Conservation (phyloP, 2,113 vertebrate species). For the Carassius gibelio region DNA sequence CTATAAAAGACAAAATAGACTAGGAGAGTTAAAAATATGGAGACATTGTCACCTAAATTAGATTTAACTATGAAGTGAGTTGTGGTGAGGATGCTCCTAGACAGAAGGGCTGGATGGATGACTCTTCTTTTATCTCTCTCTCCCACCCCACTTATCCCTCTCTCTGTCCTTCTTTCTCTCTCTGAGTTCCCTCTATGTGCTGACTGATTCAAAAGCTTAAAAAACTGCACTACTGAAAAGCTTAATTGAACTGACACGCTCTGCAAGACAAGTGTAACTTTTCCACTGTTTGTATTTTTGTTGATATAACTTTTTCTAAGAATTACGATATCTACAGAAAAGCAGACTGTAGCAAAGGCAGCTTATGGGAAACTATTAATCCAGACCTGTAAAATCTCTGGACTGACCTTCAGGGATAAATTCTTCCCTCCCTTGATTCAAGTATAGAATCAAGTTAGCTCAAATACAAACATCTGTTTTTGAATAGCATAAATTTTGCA, state of each 20-base stretch:
- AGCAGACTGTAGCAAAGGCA: conserved; percentile 25
- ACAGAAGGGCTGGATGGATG: not conserved
- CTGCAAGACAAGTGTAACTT: not conserved
- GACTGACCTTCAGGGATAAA: conserved; percentile 6
- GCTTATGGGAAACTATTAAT: conserved; percentile 15
- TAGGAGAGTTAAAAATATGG: not conserved
- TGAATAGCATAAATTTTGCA: not conserved
- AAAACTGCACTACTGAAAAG: not conserved
- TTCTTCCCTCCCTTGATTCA: not conserved
- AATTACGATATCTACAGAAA: not conserved
- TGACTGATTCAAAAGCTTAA: not conserved
- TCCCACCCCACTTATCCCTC: not conserved
- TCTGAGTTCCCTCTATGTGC: conserved; percentile 6
- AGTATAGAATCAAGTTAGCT: too few relatives aligned
- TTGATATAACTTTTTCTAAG: not conserved
- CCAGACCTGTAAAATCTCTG: conserved; percentile 23
- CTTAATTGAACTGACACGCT: conserved; percentile 13
- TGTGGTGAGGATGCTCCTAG: not conserved
- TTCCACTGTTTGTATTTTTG: not conserved
- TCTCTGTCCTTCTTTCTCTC: conserved; percentile 5
- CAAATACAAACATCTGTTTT: not conserved
- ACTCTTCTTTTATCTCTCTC: conserved; percentile 3
- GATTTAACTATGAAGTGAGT: not conserved
- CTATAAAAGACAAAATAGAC: not conserved
- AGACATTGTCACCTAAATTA: not conserved